These are phyloP conservation scores for Cyclophora punctaria DNA, from an alignment of 2,888 invertebrate genomes.

Conservation along the genomic window DNA sequence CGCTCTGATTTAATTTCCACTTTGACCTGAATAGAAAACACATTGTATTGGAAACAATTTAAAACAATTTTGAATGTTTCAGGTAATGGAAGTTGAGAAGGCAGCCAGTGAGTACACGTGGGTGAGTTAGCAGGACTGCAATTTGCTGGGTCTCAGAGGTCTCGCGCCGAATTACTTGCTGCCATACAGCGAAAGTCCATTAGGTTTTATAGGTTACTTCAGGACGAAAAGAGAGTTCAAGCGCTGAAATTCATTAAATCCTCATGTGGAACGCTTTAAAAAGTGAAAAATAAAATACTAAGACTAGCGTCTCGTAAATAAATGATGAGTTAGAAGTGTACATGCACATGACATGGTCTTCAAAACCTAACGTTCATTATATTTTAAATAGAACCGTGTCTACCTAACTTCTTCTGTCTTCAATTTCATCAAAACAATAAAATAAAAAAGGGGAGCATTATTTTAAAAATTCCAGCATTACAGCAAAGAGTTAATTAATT, in stretches of 20 bases:
- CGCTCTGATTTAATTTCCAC: slow-evolving; percentile 34
- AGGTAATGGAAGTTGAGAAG: slow-evolving; percentile 3
- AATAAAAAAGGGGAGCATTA: too few species aligned
- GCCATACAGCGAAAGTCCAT: slow-evolving; percentile 70
- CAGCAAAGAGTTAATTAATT: too few species aligned
- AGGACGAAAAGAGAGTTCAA: slow-evolving; percentile 58
- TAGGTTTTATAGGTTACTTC: slow-evolving; percentile 67
- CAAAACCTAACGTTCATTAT: too few species aligned
- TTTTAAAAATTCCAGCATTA: too few species aligned
- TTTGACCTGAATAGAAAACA: slow-evolving; percentile 13
- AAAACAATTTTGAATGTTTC: background rate
- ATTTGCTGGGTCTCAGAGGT: slow-evolving; percentile 45
- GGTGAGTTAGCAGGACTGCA: slow-evolving; percentile 45
- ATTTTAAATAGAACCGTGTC: too few species aligned
- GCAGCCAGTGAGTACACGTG: slow-evolving; percentile 30
- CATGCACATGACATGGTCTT: too few species aligned
- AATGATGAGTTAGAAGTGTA: too few species aligned
- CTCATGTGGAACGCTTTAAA: slow-evolving; percentile 45
- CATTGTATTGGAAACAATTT: slow-evolving; percentile 5
- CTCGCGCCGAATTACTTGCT: slow-evolving; percentile 54
- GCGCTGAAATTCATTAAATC: slow-evolving; percentile 68
- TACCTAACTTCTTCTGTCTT: too few species aligned
- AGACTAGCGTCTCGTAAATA: too few species aligned
- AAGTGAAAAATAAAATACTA: slow-evolving; percentile 31
- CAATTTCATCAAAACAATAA: too few species aligned